Percentiles rank a stretch among this genome's conserved stretches.
These are phyloP conservation scores for Agrochola lychnidis DNA, from an alignment of 2,888 invertebrate genomes.

Conservation along the genomic window DNA sequence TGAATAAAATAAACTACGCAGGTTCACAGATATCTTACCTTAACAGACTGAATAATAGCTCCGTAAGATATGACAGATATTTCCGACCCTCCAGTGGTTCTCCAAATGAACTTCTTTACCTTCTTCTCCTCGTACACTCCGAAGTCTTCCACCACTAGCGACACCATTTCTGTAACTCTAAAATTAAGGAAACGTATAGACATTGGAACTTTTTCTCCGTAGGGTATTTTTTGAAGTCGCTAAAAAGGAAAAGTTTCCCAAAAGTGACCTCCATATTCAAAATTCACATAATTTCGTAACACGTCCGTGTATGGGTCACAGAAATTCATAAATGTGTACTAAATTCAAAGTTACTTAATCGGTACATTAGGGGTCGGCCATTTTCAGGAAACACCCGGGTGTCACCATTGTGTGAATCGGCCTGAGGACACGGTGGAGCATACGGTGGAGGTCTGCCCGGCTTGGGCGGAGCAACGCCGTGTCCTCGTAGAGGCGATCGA, in stretches of 20 bases:
- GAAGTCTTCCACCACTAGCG: slow-evolving; percentile 76
- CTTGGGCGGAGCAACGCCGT: no score
- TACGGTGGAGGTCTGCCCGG: no score
- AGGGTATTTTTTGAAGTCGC: background rate
- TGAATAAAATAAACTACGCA: background rate
- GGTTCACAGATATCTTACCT: slow-evolving; percentile 72
- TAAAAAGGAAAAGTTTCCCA: background rate
- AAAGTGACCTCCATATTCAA: no score
- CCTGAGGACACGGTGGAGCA: no score
- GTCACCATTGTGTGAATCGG: no score
- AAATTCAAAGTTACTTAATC: no score
- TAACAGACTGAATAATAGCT: slow-evolving; percentile 94
- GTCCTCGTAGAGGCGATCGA: no score
- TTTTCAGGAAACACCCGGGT: no score
- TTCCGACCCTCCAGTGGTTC: slow-evolving; percentile 90
- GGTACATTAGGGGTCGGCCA: no score
- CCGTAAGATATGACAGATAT: slow-evolving; percentile 94
- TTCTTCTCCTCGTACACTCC: slow-evolving; percentile 75
- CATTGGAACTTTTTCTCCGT: background rate
- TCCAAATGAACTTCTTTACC: slow-evolving; percentile 92
- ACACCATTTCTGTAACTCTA: slow-evolving; percentile 76
- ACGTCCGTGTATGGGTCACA: no score
- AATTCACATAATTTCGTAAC: no score
- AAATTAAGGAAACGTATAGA: background rate
- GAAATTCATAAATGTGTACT: no score